Base-by-base conservation (phyloP, 2,797 vertebrate genomes). In the Aplochiton taeniatus region DNA sequence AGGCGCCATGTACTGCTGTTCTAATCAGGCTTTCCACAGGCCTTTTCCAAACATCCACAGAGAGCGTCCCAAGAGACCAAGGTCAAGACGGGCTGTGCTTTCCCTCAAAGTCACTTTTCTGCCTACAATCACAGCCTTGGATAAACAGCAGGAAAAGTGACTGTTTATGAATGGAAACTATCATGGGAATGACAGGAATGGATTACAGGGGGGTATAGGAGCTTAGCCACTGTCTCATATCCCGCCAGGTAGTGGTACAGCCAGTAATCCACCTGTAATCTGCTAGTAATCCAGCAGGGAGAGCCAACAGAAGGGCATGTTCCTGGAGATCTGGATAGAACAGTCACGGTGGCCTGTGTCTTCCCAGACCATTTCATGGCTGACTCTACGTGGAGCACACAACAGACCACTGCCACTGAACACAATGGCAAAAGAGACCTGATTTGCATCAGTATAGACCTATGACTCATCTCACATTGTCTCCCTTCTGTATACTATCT, bases 221-320 rank as follows among this genome's bases (percentile, higher is more conserved):
- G 48, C 18, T 11, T 48, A 63, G 54, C 14, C 31, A 31, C 31
- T 31, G 31, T 79, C 74, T 82, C 68, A 72, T 63, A 66, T 72
- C 65, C 68, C 58, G 69, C 70, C 48, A 55, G 48, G 46, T 9
- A 77, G 60, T 59, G 52, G 72, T 63, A 63, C 74, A 16, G 47
- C 18, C 16, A 52, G 70, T 70, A 64, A 72, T 75, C 65, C 62
- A 72, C 56, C 68, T 68, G 67, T 63, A 53, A 58, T 63, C 62
- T 43, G 56, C 7, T 44, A 42, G 46, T 83, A 71, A 78, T 85
- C 58, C 69, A 2, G 46, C 19, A 16, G 3, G 62, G 64, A 65
- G 66, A 76, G 61, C 42, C 54, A 63, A 61, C 54, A 55, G 5
- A 46, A 57, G 58, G 61, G n/a, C 48, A 72, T 76, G 68, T 67